These are phyloP conservation scores for Corydoras maculifer DNA, from an alignment of 2,113 vertebrate species.

Conservation along the genomic window DNA sequence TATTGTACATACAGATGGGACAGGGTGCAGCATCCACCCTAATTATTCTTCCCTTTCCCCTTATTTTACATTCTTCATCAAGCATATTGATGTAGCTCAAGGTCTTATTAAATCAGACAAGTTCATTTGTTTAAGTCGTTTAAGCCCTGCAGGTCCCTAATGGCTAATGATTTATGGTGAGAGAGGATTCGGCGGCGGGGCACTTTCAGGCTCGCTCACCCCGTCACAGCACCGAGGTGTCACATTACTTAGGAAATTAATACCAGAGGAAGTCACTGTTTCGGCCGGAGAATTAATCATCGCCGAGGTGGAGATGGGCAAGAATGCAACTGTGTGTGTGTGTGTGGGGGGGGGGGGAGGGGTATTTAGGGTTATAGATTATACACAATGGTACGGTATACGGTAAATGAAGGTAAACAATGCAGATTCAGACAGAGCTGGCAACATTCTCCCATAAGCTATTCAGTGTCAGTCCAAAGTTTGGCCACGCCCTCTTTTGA, in stretches of 20 bases:
- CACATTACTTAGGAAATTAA: conserved; percentile 67
- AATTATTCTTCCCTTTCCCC: conserved; percentile 24
- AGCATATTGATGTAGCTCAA: conserved; percentile 57
- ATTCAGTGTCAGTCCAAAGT: not conserved
- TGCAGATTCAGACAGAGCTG: not conserved
- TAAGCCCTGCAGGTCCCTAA: conserved; percentile 60
- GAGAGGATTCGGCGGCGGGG: conserved; percentile 58
- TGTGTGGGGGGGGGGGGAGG: not conserved
- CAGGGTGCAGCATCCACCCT: conserved; percentile 1
- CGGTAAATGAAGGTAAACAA: not conserved
- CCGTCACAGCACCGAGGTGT: conserved; percentile 53
- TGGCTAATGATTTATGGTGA: conserved; percentile 71
- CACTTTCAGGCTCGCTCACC: conserved; percentile 52
- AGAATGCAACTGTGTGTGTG: conserved; percentile 12
- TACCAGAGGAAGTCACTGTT: conserved; percentile 67
- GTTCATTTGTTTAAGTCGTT: conserved; percentile 73
- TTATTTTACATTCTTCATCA: conserved; percentile 40
- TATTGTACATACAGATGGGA: not conserved
- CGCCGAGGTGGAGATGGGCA: conserved; percentile 46
- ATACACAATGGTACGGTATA: not conserved
- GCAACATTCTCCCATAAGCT: too few species aligned
- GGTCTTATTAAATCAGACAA: conserved; percentile 69
- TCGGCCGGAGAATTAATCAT: conserved; percentile 68
- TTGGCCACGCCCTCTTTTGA: not conserved
- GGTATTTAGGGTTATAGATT: not conserved